phyloP scores from a whole-genome alignment of 35 echinoderm and acorn worm species.

The Ptychodera flava region DNA sequence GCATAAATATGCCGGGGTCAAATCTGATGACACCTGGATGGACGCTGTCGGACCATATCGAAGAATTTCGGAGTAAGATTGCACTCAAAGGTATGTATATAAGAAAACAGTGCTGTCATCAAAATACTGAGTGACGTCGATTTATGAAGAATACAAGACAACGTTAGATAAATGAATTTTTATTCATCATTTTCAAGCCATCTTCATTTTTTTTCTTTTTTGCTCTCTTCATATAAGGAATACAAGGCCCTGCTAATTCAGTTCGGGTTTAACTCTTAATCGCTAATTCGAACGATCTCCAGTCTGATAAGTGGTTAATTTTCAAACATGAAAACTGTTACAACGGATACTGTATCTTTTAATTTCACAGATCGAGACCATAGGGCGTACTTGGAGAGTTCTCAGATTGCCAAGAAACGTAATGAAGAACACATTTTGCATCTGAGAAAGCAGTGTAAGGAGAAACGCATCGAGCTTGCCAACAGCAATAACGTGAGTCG shows the following conservation, averaged over 20 bases:
- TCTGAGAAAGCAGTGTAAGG: conserved; percentile 50
- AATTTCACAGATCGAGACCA: conserved; percentile 91
- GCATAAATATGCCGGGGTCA: not conserved
- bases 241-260: no score
- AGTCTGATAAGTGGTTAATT: no score
- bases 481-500: conserved; percentile 76
- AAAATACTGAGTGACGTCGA: no score
- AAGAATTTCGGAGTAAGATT: conserved; percentile 84
- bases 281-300: no score
- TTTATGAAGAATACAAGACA: no score
- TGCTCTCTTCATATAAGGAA: no score
- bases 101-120: no score
- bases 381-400: conserved; percentile 87
- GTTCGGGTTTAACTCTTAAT: no score
- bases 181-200: no score
- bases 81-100: conserved; percentile 96
- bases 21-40: conserved; percentile 15
- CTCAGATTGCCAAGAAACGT: conserved; percentile 62
- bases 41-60: conserved; percentile 96
- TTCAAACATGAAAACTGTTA: no score
- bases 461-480: conserved; percentile 63
- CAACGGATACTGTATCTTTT: no score
- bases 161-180: no score
- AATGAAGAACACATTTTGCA: conserved; percentile 62
- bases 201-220: not conserved